phyloP scores from a whole-genome alignment of 2,797 vertebrate species.

The Paratrypauchen microcephalus region DNA sequence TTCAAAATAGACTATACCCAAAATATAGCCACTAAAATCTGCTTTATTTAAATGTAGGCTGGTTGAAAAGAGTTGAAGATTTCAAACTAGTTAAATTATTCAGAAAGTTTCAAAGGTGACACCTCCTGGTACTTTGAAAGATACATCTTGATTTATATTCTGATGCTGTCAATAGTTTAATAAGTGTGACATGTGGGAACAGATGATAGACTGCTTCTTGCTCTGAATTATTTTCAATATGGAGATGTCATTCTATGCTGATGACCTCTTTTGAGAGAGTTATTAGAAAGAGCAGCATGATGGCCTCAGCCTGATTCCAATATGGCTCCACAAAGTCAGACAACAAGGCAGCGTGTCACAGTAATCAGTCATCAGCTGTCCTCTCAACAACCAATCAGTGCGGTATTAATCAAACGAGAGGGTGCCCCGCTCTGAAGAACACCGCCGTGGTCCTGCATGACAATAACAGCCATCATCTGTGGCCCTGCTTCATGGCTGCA shows the following conservation, averaged over 20 bases:
- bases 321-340: constrained; percentile 60
- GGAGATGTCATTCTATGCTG: constrained; percentile 47
- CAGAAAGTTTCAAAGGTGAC: constrained; percentile 8
- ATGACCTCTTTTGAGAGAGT: constrained; percentile 40
- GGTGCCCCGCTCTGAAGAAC: constrained; percentile 24
- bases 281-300: constrained; percentile 49
- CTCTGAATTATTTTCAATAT: constrained; percentile 39
- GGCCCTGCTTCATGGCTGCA: constrained; percentile 42
- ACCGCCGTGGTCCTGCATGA: constrained; percentile 49
- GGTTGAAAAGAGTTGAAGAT: background rate
- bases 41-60: background rate
- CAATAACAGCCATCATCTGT: constrained; percentile 54
- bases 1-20: too few species aligned
- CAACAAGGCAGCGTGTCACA: constrained; percentile 48
- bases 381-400: constrained; percentile 62
- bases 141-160: constrained; percentile 36
- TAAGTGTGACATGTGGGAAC: constrained; percentile 25
- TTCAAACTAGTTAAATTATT: background rate
- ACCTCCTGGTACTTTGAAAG: constrained; percentile 20
- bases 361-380: constrained; percentile 64
- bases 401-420: constrained; percentile 64
- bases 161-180: constrained; percentile 22
- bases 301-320: constrained; percentile 51
- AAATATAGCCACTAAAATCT: background rate
- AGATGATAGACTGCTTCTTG: constrained; percentile 27